These are phyloP conservation scores for Gephyroberyx darwinii DNA, from an alignment of 2,797 vertebrate species.

Conservation along the genomic window DNA sequence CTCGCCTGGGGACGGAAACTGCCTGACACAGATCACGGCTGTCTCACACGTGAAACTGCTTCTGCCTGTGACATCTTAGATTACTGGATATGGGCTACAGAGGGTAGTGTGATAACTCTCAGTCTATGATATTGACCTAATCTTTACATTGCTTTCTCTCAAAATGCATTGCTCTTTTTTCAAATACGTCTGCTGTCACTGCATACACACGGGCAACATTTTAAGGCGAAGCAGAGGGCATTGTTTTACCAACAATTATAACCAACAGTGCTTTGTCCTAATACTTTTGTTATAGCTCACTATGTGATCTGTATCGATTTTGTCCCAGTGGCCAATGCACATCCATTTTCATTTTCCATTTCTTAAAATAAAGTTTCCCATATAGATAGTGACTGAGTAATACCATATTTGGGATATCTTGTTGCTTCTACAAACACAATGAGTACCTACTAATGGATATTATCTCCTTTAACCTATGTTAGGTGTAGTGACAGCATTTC, in stretches of 20 bases:
- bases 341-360: too few relatives aligned
- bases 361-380: too few relatives aligned
- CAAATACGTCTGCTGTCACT: conserved; percentile 45
- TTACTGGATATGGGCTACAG: conserved; percentile 70
- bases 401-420: too few relatives aligned
- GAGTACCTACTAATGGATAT: conserved; percentile 3
- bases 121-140: conserved; percentile 50
- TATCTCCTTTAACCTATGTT: conserved; percentile 28
- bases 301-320: neutral
- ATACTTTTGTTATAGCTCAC: neutral
- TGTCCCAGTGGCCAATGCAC: too few relatives aligned
- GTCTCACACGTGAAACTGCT: conserved; percentile 70
- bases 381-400: too few relatives aligned
- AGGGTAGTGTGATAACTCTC: conserved; percentile 57
- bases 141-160: conserved; percentile 38
- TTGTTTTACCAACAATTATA: conserved; percentile 18
- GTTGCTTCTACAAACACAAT: too few relatives aligned
- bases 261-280: neutral
- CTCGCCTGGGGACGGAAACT: conserved; percentile 79
- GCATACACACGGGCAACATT: neutral
- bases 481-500: conserved; percentile 24
- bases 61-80: conserved; percentile 76
- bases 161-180: conserved; percentile 46
- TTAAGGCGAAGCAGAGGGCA: conserved; percentile 27
- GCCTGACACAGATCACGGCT: conserved; percentile 78